Evolutionary conservation across 2,888 invertebrate genomes (phyloP).

Genomic region (Morpho achilles): DNA sequence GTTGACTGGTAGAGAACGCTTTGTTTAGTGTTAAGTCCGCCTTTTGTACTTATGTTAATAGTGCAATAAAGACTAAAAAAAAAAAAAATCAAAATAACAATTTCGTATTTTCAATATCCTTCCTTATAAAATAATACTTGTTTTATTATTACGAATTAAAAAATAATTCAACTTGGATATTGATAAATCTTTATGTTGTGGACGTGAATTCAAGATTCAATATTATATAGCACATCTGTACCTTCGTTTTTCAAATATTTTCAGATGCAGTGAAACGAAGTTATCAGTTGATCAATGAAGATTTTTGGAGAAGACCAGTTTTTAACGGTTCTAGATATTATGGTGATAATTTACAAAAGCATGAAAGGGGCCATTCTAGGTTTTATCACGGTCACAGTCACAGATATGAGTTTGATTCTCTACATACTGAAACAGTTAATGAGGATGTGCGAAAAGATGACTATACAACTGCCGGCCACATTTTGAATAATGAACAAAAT

Average conservation of each 20-base stretch:
- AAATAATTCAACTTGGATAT: no score
- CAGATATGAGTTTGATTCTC: constrained; percentile 28
- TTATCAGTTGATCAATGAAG: constrained; percentile 27
- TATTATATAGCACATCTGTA: no score
- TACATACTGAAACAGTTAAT: constrained; percentile 30
- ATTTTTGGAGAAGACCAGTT: constrained; percentile 33
- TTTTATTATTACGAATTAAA: no score
- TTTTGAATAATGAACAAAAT: constrained; percentile 29
- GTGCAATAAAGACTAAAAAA: no score
- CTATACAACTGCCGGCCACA: constrained; percentile 30
- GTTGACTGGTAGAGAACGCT: no score
- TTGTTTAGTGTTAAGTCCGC: no score
- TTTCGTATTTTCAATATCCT: no score
- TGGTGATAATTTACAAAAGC: constrained; percentile 35
- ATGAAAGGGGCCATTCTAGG: constrained; percentile 49
- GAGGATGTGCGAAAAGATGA: constrained; percentile 41
- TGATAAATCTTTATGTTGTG: no score
- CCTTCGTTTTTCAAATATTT: constrained; percentile 19
- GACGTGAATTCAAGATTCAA: no score
- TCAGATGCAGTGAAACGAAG: constrained; percentile 43
- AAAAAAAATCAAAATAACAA: no score
- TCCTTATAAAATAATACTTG: no score
- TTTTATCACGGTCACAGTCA: constrained; percentile 46
- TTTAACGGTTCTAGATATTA: constrained; percentile 36
- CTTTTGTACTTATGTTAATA: no score